These are phyloP conservation scores for Campopleginae sp. DNA, from an alignment of 2,888 invertebrate species.

Conservation along the genomic window DNA sequence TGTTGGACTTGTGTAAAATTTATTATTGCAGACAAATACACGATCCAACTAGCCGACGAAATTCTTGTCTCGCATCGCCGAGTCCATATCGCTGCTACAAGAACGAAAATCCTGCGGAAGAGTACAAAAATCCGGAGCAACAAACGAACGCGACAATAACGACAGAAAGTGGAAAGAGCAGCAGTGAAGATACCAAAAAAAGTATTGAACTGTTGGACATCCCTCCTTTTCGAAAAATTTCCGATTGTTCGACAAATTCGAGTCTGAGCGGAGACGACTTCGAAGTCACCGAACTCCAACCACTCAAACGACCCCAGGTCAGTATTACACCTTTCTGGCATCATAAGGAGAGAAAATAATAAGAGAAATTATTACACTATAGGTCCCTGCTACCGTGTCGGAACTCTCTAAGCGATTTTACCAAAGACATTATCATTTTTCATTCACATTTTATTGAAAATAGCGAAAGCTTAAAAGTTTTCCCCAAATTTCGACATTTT, in stretches of 20 bases:
- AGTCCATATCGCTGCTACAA: constrained; percentile 72
- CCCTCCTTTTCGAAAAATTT: constrained; percentile 86
- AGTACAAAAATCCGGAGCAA: constrained; percentile 49
- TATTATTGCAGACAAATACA: constrained; percentile 70
- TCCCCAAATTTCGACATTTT: no score
- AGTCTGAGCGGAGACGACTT: constrained; percentile 91
- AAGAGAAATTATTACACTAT: no score
- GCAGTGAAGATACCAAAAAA: constrained; percentile 63
- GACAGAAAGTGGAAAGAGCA: constrained; percentile 28
- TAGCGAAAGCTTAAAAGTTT: no score
- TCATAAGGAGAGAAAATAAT: no score
- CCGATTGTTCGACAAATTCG: constrained; percentile 91
- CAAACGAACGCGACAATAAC: constrained; percentile 41
- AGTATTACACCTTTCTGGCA: constrained; percentile 62
- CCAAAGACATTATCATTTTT: no score
- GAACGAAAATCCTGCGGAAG: constrained; percentile 25
- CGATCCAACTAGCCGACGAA: constrained; percentile 76
- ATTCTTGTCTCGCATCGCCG: constrained; percentile 79
- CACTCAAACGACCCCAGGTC: constrained; percentile 79
- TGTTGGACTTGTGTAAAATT: constrained; percentile 2
- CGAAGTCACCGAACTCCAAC: constrained; percentile 84
- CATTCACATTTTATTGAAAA: no score
- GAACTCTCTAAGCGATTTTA: no score
- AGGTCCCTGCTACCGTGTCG: no score
- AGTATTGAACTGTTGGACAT: constrained; percentile 76